Conservation (phyloP, 2,113 vertebrate species). For the Cinclus mexicanus region DNA sequence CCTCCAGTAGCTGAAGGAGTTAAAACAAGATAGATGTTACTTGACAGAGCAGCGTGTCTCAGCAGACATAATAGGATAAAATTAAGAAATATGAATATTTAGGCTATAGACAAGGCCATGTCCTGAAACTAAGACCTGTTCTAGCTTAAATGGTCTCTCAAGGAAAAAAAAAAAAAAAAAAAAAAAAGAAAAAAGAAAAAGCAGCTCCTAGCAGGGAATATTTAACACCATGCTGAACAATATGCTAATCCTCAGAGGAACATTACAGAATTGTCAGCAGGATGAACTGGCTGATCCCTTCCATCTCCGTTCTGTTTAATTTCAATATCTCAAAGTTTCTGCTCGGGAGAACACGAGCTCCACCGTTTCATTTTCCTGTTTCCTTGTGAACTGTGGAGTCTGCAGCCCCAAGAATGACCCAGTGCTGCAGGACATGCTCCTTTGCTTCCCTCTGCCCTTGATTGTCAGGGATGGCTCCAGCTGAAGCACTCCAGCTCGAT, state of each 20-base stretch:
- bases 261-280: conserved; percentile 42
- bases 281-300: conserved; percentile 44
- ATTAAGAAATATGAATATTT: conserved; percentile 43
- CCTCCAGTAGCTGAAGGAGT: not conserved
- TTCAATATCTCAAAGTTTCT: not conserved
- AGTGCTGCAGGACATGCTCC: not conserved
- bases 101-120: not conserved
- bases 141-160: conserved; percentile 6
- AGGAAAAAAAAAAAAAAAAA: not conserved
- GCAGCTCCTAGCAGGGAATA: conserved; percentile 3
- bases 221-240: conserved; percentile 55
- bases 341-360: not conserved
- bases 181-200: not conserved
- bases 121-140: conserved; percentile 10
- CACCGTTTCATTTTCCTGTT: not conserved
- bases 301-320: not conserved
- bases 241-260: conserved; percentile 55
- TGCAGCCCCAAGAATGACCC: not conserved
- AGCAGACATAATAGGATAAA: conserved; percentile 38
- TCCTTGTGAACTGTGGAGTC: not conserved
- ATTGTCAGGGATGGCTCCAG: not conserved
- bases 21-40: not conserved
- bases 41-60: not conserved
- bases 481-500: not conserved
- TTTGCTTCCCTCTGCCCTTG: not conserved